These are phyloP conservation scores for Penaeus chinensis DNA, from an alignment of 1,140 invertebrate species.

Conservation along the genomic window DNA sequence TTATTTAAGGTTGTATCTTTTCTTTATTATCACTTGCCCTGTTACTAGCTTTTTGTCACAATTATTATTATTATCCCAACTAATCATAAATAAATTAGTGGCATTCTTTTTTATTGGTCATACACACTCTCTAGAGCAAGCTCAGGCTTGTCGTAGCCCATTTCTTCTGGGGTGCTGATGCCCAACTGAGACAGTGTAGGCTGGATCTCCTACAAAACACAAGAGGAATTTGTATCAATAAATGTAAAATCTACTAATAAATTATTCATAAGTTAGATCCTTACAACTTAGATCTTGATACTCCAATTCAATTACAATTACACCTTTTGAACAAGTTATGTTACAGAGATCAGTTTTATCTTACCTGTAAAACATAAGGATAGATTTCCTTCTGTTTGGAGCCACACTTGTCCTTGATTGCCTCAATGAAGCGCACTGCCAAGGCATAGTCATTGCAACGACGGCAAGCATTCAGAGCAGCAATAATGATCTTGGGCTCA, in stretches of 20 bases:
- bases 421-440: slow-evolving; percentile 91
- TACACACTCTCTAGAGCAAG: slow-evolving; percentile 82
- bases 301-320: neutral
- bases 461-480: slow-evolving; percentile 92
- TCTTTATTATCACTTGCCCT: too few relatives aligned
- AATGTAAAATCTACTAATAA: neutral
- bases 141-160: slow-evolving; percentile 98
- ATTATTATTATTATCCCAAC: too few relatives aligned
- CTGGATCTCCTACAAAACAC: slow-evolving; percentile 81
- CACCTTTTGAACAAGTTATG: neutral
- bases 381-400: slow-evolving; percentile 82
- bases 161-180: slow-evolving; percentile 92
- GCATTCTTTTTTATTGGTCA: slow-evolving; percentile 68
- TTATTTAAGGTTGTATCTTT: neutral
- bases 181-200: slow-evolving; percentile 94
- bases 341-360: neutral
- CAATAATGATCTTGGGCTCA: slow-evolving; percentile 91
- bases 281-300: neutral
- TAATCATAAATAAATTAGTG: neutral
- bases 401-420: slow-evolving; percentile 92
- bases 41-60: too few relatives aligned
- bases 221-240: slow-evolving; percentile 4
- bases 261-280: too few relatives aligned
- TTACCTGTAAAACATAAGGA: slow-evolving; percentile 82
- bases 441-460: slow-evolving; percentile 94